Evolutionary conservation across 2,113 vertebrate species (phyloP), one percentile per base, ranked within the genome.

Genomic region (Chrysochloris asiatica): DNA sequence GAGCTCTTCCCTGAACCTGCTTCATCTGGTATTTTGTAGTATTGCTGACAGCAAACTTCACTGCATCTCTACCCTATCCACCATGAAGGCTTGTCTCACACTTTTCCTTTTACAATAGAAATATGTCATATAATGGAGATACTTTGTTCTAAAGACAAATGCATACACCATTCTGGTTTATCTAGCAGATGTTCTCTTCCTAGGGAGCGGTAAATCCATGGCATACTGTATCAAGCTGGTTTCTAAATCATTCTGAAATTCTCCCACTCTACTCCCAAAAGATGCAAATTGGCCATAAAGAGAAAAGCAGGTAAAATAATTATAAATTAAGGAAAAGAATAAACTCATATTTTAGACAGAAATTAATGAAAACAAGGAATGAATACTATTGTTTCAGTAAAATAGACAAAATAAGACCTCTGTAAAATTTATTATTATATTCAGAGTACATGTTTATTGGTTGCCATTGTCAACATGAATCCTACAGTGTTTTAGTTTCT

Each of bases 171-270:
- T 45, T 59, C 45, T 43, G 52, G 87, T 26, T 17, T 36, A 82
- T 59, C 65, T 41, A 75, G n/a, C n/a, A 92, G 65, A 77, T 92
- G 72, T 91, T 84, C 72, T 56, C 81, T 83, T 93, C 87, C 3
- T n/a, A n/a, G n/a, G n/a, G n/a, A n/a, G n/a, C n/a, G n/a, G n/a
- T n/a, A n/a, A n/a, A n/a, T n/a, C 5, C 48, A 92, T 72, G 67
- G 59, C 82, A 77, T 80, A 88, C 41, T 92, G 2, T 52, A 86
- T 83, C 80, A 86, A 94, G 65, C 92, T 92, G 92, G 71, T 95
- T 94, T 59, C 81, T 93, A 94, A 95, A 94, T 95, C 95, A 96
- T 71, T 82, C 69, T 61, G 69, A 93, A 94, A 65, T 80, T 90
- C 77, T 83, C 63, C 28, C 69, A 85, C 69, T 91, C 72, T 92